Percentiles rank a stretch among this genome's conserved stretches.
Conservation (phyloP, 2,797 vertebrate genomes). For the Paedocypris micromegethes region DNA sequence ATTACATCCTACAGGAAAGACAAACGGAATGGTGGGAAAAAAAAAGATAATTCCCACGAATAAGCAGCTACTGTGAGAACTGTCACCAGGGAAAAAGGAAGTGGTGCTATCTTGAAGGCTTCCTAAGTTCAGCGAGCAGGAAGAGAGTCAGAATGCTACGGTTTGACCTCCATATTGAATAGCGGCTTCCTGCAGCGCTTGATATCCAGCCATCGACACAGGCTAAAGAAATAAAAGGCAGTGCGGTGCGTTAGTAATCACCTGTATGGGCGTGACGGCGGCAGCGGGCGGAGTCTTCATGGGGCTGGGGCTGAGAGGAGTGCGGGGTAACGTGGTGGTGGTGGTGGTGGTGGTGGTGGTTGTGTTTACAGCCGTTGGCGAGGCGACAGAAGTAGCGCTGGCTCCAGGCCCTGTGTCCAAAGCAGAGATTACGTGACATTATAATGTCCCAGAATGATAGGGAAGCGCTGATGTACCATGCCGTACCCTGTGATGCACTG, state of each 20-base stretch:
- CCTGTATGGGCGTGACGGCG: conserved; percentile 48
- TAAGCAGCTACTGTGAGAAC: conserved; percentile 13
- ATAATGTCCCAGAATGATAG: background rate
- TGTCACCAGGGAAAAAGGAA: conserved; percentile 13
- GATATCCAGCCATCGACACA: too few species aligned
- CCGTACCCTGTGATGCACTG: conserved; percentile 79
- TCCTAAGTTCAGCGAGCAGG: conserved; percentile 17
- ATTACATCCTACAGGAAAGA: too few species aligned
- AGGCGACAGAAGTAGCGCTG: conserved; percentile 50
- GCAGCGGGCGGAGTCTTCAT: conserved; percentile 81
- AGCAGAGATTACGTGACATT: background rate
- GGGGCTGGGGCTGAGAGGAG: conserved; percentile 91
- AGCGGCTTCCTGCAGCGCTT: background rate
- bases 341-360: conserved; percentile 63
- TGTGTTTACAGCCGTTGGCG: conserved; percentile 53
- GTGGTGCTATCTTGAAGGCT: conserved; percentile 7
- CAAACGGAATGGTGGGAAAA: background rate
- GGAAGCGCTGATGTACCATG: background rate
- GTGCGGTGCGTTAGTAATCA: background rate
- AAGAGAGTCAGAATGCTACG: conserved; percentile 10
- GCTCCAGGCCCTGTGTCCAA: conserved; percentile 56
- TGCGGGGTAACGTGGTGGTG: conserved; percentile 78
- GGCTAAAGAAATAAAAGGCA: too few species aligned
- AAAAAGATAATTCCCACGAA: conserved; percentile 1
- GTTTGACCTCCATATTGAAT: background rate